Percentiles rank a stretch among this genome's conserved stretches.
phyloP scores from a whole-genome alignment of 2,888 invertebrate genomes.

The Oscheius sp. region DNA sequence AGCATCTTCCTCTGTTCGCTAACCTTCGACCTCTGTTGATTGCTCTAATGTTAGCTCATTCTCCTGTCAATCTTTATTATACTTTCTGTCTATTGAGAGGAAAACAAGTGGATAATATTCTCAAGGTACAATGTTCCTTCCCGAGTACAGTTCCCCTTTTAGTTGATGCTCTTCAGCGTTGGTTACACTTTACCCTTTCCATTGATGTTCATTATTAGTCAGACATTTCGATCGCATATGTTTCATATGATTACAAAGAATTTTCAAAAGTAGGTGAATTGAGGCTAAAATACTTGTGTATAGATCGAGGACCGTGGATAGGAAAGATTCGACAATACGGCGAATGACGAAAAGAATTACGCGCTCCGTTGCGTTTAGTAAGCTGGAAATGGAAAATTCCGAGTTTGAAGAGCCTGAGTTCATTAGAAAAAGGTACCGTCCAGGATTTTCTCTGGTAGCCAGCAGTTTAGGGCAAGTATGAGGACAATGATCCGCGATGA shows the following conservation, averaged over 20 bases:
- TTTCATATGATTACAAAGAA: conserved; percentile 53
- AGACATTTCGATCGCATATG: conserved; percentile 54
- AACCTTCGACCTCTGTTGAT: conserved; percentile 55
- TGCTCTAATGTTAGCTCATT: conserved; percentile 31
- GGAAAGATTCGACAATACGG: conserved; percentile 49
- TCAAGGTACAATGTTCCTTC: conserved; percentile 3
- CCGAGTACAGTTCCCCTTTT: neutral
- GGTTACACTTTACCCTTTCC: conserved; percentile 55
- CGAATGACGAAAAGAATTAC: conserved; percentile 53
- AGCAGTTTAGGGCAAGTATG: conserved; percentile 40
- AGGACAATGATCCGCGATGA: conserved; percentile 51
- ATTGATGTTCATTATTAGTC: conserved; percentile 46
- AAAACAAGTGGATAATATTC: conserved; percentile 15
- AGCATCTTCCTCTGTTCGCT: conserved; percentile 57
- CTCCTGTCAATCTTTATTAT: conserved; percentile 25
- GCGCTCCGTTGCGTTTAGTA: conserved; percentile 52
- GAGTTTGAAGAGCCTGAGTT: conserved; percentile 51
- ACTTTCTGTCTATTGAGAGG: conserved; percentile 19
- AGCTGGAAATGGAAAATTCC: conserved; percentile 61
- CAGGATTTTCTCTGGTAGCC: neutral
- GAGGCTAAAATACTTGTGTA: neutral
- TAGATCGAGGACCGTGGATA: conserved; percentile 32
- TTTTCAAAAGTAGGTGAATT: conserved; percentile 41
- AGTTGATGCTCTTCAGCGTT: conserved; percentile 51
- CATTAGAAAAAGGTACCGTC: conserved; percentile 4